These are phyloP conservation scores for Smithornis capensis DNA, from an alignment of 2,113 vertebrate genomes.

Conservation along the genomic window DNA sequence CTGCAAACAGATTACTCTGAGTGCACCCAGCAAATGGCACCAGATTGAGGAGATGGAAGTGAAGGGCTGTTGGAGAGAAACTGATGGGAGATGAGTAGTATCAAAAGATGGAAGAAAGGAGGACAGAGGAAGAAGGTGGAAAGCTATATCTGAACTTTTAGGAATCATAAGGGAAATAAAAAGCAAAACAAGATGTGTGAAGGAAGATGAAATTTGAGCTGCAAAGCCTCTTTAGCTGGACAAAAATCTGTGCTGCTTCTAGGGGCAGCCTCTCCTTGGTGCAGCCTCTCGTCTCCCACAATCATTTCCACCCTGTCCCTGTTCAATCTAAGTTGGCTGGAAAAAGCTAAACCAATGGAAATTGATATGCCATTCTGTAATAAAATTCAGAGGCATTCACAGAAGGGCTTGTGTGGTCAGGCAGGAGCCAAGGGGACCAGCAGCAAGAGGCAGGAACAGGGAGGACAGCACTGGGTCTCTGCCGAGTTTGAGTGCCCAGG, in stretches of 20 bases:
- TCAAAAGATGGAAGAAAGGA: not conserved
- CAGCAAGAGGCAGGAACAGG: accelerated
- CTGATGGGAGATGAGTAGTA: not conserved
- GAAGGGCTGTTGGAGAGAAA: not conserved
- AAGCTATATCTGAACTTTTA: not conserved
- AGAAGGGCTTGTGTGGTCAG: not conserved
- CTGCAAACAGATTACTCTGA: not conserved
- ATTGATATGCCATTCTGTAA: not conserved
- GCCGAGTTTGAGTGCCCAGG: not conserved
- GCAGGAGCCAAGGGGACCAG: not conserved
- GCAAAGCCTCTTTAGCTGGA: not conserved
- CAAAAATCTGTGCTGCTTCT: not conserved
- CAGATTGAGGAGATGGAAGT: not conserved
- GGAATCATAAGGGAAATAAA: not conserved
- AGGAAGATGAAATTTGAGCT: not conserved
- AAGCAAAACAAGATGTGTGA: not conserved
- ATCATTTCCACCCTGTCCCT: not conserved
- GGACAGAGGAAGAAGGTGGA: not conserved
- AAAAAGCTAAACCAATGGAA: not conserved
- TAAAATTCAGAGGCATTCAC: not conserved
- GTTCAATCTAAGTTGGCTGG: not conserved
- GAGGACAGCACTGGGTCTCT: not conserved
- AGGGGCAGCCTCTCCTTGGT: not conserved
- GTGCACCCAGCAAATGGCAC: accelerated
- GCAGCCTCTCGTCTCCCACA: not conserved